These are phyloP conservation scores for Cacatua alba DNA, from an alignment of 2,113 vertebrate genomes.

Conservation along the genomic window DNA sequence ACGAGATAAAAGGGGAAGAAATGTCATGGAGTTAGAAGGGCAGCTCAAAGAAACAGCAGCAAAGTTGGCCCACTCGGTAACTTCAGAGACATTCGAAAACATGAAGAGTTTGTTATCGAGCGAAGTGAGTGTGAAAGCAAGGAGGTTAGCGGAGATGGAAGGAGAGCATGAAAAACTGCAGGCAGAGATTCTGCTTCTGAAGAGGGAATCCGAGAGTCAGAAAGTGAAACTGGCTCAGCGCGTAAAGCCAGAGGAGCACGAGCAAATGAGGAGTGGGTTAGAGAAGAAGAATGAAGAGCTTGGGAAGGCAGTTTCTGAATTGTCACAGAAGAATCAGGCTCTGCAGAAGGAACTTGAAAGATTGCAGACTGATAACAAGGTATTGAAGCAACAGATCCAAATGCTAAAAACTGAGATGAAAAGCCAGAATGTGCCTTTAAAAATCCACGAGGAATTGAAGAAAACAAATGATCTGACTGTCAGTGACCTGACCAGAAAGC, in stretches of 20 bases:
- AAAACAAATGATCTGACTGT: slow-evolving; percentile 75
- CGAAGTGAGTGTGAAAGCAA: slow-evolving; percentile 86
- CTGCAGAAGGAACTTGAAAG: slow-evolving; percentile 85
- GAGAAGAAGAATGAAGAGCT: slow-evolving; percentile 80
- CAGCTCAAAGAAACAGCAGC: slow-evolving; percentile 76
- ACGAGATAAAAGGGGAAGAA: slow-evolving; percentile 74
- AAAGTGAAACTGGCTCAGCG: slow-evolving; percentile 51
- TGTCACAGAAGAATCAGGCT: slow-evolving; percentile 81
- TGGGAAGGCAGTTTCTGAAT: slow-evolving; percentile 79
- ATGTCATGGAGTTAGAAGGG: slow-evolving; percentile 70
- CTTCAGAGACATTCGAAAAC: slow-evolving; percentile 86
- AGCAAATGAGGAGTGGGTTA: slow-evolving; percentile 73
- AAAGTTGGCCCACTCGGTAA: slow-evolving; percentile 73
- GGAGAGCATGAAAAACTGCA: slow-evolving; percentile 80
- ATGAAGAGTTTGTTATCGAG: slow-evolving; percentile 86
- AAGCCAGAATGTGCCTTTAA: slow-evolving; percentile 81
- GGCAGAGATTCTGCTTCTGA: slow-evolving; percentile 80
- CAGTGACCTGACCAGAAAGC: slow-evolving; percentile 84
- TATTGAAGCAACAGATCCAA: slow-evolving; percentile 84
- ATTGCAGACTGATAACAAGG: slow-evolving; percentile 76
- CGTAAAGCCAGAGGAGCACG: slow-evolving; percentile 77
- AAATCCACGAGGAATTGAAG: slow-evolving; percentile 83
- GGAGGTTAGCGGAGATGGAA: slow-evolving; percentile 79
- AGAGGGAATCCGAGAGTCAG: slow-evolving; percentile 76
- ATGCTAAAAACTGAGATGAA: slow-evolving; percentile 82